Evolutionary conservation across 92 coral and sea anemone genomes (phyloP), one percentile per base, ranked within the genome.

Genomic region (Phenganax stokvisi): DNA sequence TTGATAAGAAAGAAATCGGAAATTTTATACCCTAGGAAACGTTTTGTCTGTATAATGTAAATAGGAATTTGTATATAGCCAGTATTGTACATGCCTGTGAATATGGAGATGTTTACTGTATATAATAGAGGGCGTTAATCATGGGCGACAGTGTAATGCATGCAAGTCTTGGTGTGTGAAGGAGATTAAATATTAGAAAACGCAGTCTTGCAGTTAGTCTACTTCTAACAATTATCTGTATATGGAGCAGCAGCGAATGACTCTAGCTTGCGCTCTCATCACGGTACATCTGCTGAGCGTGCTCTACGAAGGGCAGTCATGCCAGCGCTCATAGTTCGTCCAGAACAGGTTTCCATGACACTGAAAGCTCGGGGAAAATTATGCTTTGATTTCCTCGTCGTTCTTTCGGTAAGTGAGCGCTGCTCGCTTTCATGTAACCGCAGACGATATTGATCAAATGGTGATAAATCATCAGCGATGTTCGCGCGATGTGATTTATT

Each of bases 381-480:
- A 20, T 53, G 44, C 53, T 79, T 79, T 8, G 55, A 7, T 51
- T 79, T 79, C 10, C 83, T 10, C 16, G 62, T 65, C 3, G 47
- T 37, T 37, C 47, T 37, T 37, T 37, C 47, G 2, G 3, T 5
- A 37, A 37, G 47, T 37, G 47, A 37, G 12, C 83, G 68, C 65
- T 63, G 72, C 51, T 79, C 83, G 51, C 83, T 79, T 31, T 79
- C 83, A 63, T 79, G 83, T 51, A 79, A 20, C 51, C 56, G 67
- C 4, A 79, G 72, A 20, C 83, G 72, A 27, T 44, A 79, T 52
- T 55, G 51, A 47, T 79, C 74, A 54, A 79, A 79, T n/a, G 83
- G 74, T 17, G 83, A 79, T 68, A 79, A 44, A n/a, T 79, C 55
- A 53, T 79, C 74, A 6, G 20, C 63, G 54, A 8, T 15, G 25